Conservation (phyloP, 2,113 vertebrate genomes). For the Aepyceros melampus region DNA sequence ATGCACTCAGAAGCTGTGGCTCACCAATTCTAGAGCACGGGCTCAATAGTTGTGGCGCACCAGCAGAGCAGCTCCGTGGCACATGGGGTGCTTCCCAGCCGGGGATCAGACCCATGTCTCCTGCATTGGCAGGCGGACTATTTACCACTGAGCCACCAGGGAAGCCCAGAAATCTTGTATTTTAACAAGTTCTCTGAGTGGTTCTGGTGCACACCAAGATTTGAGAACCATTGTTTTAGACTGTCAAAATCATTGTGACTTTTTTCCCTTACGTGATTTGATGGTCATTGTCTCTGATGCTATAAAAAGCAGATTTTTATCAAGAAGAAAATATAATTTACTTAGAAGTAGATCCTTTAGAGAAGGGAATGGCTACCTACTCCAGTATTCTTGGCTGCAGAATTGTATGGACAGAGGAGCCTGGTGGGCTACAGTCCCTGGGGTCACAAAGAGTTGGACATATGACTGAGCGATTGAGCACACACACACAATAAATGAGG, state of each 20-base stretch:
- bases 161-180: not conserved
- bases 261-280: not conserved
- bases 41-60: not conserved
- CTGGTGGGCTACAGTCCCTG: not conserved
- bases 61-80: not conserved
- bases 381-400: not conserved
- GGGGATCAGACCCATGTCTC: not conserved
- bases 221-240: not conserved
- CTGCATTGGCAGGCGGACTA: not conserved
- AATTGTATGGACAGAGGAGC: not conserved
- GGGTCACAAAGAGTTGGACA: not conserved
- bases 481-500: not conserved
- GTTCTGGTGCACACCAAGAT: not conserved
- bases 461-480: not conserved
- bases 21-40: not conserved
- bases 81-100: not conserved
- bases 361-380: not conserved
- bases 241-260: not conserved
- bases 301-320: conserved; percentile 12
- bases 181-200: not conserved
- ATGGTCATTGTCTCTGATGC: not conserved
- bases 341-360: not conserved
- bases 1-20: not conserved
- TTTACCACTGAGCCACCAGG: not conserved
- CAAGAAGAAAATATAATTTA: not conserved